Conservation (phyloP, 2,797 vertebrate species). For the Arremon brunneinucha region DNA sequence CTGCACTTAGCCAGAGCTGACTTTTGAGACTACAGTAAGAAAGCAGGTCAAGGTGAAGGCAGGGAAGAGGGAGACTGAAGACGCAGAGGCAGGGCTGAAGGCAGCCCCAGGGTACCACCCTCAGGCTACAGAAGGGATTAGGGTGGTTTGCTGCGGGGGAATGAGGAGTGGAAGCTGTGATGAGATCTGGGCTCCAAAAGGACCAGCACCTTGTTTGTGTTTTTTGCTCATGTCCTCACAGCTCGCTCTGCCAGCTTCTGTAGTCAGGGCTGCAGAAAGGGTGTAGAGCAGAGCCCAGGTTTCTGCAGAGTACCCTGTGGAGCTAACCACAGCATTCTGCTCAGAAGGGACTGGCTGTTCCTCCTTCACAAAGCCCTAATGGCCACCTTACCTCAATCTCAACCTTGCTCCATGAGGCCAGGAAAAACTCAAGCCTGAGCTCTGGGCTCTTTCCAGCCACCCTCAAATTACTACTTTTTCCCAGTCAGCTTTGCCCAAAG, state of each 20-base stretch:
- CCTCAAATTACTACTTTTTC: neutral
- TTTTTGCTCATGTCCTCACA: neutral
- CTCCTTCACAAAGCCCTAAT: rapidly evolving
- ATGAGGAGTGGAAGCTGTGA: neutral
- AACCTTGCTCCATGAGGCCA: rapidly evolving
- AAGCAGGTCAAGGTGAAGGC: neutral
- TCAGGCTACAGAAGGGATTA: neutral
- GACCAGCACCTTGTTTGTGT: neutral
- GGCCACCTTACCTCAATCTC: neutral
- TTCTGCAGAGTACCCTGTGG: neutral
- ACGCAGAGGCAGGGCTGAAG: neutral
- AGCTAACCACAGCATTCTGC: neutral
- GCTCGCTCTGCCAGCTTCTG: neutral
- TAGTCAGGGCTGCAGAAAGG: neutral
- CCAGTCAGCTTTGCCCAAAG: neutral
- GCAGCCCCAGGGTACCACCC: neutral
- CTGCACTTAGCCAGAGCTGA: neutral
- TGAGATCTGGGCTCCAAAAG: neutral
- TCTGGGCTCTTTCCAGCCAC: neutral
- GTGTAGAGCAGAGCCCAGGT: neutral
- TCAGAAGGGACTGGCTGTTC: neutral
- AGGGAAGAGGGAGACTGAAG: neutral
- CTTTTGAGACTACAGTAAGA: neutral
- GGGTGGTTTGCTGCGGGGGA: neutral
- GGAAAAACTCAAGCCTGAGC: neutral